Percentiles rank a stretch among this genome's conserved stretches.
These are phyloP conservation scores for Pangasianodon hypophthalmus DNA, from an alignment of 2,113 vertebrate species.

Conservation along the genomic window DNA sequence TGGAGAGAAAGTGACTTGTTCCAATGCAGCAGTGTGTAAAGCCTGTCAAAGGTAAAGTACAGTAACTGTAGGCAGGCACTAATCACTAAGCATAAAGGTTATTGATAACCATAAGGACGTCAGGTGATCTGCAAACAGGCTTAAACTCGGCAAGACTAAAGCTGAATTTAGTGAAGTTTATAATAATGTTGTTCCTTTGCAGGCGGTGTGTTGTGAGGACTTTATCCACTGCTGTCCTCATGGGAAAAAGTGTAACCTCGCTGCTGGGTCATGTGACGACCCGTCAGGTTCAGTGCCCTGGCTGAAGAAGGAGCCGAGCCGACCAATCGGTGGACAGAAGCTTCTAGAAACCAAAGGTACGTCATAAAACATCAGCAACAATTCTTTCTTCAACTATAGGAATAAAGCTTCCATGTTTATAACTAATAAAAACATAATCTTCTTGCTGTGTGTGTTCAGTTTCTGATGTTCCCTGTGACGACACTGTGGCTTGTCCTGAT, in stretches of 20 bases:
- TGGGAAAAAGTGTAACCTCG: conserved; percentile 67
- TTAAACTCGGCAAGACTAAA: no score
- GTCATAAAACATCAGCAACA: conserved; percentile 52
- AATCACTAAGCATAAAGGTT: no score
- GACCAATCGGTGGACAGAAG: conserved; percentile 11
- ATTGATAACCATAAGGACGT: no score
- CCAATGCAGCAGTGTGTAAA: no score
- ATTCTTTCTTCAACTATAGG: conserved; percentile 40
- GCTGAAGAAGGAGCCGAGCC: conserved; percentile 56
- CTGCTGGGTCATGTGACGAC: conserved; percentile 55
- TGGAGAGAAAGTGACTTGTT: no score
- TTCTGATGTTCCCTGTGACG: conserved; percentile 53
- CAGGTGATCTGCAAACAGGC: no score
- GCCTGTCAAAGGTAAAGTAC: no score
- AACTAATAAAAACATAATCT: no score
- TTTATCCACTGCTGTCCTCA: conserved; percentile 76
- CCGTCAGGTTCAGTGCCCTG: conserved; percentile 47
- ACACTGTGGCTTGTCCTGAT: conserved; percentile 45
- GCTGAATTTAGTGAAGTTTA: no score
- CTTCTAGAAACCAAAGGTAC: background rate
- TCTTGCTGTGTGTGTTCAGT: conserved; percentile 59
- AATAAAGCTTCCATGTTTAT: no score
- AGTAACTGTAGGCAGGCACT: no score
- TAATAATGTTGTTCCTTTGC: background rate
- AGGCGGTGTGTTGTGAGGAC: conserved; percentile 80